A percentile compares a stretch with the other conserved stretches of the same genome.
Evolutionary conservation across 1,140 invertebrate genomes (phyloP).

Genomic region (Solen grandis): DNA sequence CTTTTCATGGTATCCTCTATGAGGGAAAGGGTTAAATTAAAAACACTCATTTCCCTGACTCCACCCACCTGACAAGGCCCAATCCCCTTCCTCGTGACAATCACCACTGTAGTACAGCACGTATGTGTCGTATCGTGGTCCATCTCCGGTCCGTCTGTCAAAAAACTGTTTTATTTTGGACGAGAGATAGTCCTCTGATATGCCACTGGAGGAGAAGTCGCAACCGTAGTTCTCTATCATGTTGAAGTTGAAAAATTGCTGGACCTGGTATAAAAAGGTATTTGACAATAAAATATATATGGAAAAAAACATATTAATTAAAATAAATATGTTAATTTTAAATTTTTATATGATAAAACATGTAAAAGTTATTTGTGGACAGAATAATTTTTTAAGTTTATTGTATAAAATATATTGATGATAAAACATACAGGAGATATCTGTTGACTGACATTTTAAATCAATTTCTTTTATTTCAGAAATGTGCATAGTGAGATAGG

Average conservation of each 20-base stretch:
- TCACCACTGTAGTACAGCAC: constrained; percentile 78
- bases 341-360: background rate
- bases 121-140: constrained; percentile 79
- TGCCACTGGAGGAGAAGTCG: constrained; percentile 77
- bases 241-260: constrained; percentile 76
- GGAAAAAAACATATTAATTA: background rate
- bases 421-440: too few species aligned
- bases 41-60: too few species aligned
- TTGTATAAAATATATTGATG: background rate
- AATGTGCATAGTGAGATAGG: too few species aligned
- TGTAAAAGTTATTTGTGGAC: background rate
- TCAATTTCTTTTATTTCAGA: too few species aligned
- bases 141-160: constrained; percentile 72
- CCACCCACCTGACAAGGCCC: constrained; percentile 75
- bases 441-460: too few species aligned
- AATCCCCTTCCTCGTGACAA: constrained; percentile 77
- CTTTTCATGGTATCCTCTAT: too few species aligned
- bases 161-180: constrained; percentile 78
- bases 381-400: background rate
- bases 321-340: background rate
- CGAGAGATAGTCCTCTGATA: constrained; percentile 71
- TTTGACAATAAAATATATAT: background rate
- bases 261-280: constrained; percentile 54
- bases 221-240: constrained; percentile 79
- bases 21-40: too few species aligned